phyloP scores from a whole-genome alignment of 2,797 vertebrate genomes.

The Percopsis omiscomaycus region DNA sequence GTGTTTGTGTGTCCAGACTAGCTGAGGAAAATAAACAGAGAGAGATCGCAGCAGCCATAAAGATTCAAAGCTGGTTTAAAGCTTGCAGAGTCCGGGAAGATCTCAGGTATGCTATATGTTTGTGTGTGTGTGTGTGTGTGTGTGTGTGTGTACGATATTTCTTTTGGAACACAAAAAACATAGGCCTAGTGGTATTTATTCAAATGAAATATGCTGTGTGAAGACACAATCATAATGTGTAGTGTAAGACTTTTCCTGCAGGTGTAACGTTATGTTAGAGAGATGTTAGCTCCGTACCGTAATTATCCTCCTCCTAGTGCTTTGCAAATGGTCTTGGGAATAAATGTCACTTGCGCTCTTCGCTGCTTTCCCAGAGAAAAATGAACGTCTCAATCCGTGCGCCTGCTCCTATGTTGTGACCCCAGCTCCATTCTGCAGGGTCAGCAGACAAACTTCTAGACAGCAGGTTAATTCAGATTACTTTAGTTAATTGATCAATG shows the following conservation, averaged over 20 bases:
- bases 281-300: constrained; percentile 52
- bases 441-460: constrained; percentile 84
- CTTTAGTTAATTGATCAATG: constrained; percentile 86
- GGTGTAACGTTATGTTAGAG: background rate
- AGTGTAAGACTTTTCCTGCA: constrained; percentile 5
- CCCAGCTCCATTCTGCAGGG: constrained; percentile 77
- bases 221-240: constrained; percentile 16
- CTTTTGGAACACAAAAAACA: constrained; percentile 17
- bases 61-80: constrained; percentile 90
- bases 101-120: constrained; percentile 76
- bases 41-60: constrained; percentile 78
- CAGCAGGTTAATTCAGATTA: constrained; percentile 85
- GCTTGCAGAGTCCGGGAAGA: constrained; percentile 81
- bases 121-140: background rate
- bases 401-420: constrained; percentile 66
- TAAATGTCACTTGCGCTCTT: constrained; percentile 64
- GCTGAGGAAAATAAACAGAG: constrained; percentile 75
- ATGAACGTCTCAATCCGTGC: constrained; percentile 61
- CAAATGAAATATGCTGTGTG: constrained; percentile 32
- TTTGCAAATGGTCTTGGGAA: constrained; percentile 72
- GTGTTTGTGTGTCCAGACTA: constrained; percentile 62
- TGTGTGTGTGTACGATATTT: constrained; percentile 1
- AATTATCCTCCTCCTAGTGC: constrained; percentile 63
- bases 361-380: constrained; percentile 59
- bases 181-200: background rate